phyloP scores from a whole-genome alignment of 2,797 vertebrate genomes.

The Platyrinchus mystaceus region DNA sequence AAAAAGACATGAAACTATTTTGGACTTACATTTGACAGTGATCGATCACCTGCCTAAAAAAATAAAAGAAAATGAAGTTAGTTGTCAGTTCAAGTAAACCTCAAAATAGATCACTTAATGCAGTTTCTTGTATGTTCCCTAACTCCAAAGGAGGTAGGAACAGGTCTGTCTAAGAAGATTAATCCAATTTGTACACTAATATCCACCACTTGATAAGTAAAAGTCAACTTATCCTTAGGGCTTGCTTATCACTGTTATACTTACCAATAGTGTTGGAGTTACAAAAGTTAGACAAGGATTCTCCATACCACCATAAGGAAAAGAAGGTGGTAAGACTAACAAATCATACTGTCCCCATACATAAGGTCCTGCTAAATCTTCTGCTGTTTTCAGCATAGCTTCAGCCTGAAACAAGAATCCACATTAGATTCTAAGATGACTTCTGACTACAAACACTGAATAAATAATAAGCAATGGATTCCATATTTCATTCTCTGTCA shows the following conservation, averaged over 20 bases:
- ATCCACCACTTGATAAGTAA: not conserved
- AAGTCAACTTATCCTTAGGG: not conserved
- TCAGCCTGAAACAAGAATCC: slow-evolving; percentile 83
- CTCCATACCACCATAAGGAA: slow-evolving; percentile 97
- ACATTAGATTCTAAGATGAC: not conserved
- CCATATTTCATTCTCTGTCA: not conserved
- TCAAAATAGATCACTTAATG: not conserved
- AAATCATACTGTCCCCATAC: slow-evolving; percentile 96
- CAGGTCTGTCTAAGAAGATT: not conserved
- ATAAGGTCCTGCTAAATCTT: slow-evolving; percentile 91
- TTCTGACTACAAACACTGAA: not conserved
- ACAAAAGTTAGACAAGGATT: slow-evolving; percentile 97
- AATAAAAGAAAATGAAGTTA: not conserved
- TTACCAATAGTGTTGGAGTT: slow-evolving; percentile 92
- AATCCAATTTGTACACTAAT: not conserved
- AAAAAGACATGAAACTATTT: not conserved
- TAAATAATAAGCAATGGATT: not conserved
- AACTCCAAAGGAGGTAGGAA: not conserved
- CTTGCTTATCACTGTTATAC: not conserved
- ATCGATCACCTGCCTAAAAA: slow-evolving; percentile 91
- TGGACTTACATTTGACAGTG: slow-evolving; percentile 91
- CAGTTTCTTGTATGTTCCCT: not conserved
- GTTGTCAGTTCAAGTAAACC: not conserved
- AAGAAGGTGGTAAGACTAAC: slow-evolving; percentile 92
- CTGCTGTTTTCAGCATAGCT: slow-evolving; percentile 90